These are phyloP conservation scores for Chloromyia formosa DNA, from an alignment of 2,888 invertebrate species.

Conservation along the genomic window DNA sequence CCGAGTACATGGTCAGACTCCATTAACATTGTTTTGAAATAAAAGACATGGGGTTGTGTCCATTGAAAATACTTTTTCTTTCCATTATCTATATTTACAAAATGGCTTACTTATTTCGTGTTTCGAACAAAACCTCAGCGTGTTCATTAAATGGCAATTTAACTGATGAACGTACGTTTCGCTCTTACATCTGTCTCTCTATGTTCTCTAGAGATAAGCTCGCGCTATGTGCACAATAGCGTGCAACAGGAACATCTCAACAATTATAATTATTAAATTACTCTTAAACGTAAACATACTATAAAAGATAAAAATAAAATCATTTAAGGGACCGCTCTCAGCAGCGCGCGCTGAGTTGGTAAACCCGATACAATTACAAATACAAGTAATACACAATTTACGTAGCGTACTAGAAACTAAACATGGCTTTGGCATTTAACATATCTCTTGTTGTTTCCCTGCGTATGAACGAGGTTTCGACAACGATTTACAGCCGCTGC, in stretches of 20 bases:
- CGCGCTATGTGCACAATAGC: conserved; percentile 5
- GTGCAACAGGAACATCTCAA: conserved; percentile 40
- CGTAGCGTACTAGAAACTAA: conserved; percentile 40
- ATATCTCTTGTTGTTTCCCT: conserved; percentile 35
- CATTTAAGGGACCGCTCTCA: not conserved
- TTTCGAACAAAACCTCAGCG: conserved; percentile 2
- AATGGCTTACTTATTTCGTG: conserved; percentile 14
- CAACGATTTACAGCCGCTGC: conserved; percentile 14
- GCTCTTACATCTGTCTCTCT: not conserved
- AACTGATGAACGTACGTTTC: conserved; percentile 5
- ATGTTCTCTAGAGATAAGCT: too few species aligned
- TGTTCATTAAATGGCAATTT: conserved; percentile 38
- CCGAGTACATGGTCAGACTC: too few species aligned
- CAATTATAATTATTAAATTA: conserved; percentile 11
- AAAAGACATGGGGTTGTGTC: not conserved
- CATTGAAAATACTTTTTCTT: conserved; percentile 22
- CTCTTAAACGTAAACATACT: conserved; percentile 15
- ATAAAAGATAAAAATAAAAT: conserved; percentile 35
- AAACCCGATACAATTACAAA: not conserved
- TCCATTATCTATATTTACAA: conserved; percentile 26
- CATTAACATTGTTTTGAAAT: not conserved
- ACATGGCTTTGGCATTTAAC: conserved; percentile 49
- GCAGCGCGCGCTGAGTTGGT: not conserved
- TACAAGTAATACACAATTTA: not conserved
- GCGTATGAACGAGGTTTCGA: conserved; percentile 20